Evolutionary conservation across 2,888 invertebrate species (phyloP).

Genomic region (Dryocosmus kuriphilus): DNA sequence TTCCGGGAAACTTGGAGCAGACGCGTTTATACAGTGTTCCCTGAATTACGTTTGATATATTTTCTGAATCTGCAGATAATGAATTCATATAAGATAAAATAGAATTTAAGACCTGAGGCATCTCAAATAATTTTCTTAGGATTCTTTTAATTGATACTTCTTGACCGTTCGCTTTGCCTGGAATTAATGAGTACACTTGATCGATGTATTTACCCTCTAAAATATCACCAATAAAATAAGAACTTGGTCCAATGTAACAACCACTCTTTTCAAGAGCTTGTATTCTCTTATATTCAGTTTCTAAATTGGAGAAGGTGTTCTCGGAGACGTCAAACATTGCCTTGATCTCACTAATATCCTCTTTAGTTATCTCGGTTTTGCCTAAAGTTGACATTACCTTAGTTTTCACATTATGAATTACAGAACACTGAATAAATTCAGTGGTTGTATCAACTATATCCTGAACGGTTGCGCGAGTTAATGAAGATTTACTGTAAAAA

Average conservation of each 20-base stretch:
- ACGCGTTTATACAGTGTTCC: neutral
- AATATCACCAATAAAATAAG: neutral
- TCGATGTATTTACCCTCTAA: neutral
- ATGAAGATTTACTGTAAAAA: neutral
- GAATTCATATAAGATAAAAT: neutral
- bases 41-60: neutral
- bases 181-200: neutral
- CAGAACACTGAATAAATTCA: neutral
- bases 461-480: neutral
- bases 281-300: neutral
- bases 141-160: constrained; percentile 39
- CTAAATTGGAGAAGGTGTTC: neutral
- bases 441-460: neutral
- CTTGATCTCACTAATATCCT: neutral
- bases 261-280: neutral
- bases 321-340: neutral
- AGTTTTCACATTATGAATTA: neutral
- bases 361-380: neutral
- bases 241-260: neutral
- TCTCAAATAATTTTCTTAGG: constrained; percentile 40
- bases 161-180: constrained; percentile 40
- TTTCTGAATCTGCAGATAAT: too few relatives aligned
- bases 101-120: neutral
- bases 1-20: neutral
- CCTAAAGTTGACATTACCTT: neutral